Base-by-base conservation (phyloP, 2,797 vertebrate species). In the Chaetodon trifasciatus region DNA sequence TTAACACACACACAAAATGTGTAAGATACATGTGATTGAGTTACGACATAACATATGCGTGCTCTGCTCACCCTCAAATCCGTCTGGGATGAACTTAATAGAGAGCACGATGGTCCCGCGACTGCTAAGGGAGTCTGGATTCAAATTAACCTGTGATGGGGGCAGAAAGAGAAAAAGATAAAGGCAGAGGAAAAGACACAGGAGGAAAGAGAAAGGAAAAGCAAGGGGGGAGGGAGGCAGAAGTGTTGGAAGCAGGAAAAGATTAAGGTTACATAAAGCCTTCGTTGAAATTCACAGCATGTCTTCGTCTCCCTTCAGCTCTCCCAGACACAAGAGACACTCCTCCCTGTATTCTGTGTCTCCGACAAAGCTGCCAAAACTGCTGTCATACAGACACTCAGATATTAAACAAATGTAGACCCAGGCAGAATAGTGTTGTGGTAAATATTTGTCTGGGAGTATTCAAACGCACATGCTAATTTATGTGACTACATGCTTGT, bases 71-170 rank as follows among this genome's bases (percentile, higher is more conserved):
- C 98, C 97, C 83, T 97, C 96, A 0, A 89, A 95, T 71, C 96
- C 96, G 0, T 96, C 94, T 0, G 98, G 97, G 71, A 96, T 88
- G 72, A 97, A 99, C 86, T 98, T 98, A 63, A 97, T 68, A 0
- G 97, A 97, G 75, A 99, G 85, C 75, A 96, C 85, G 72, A 99
- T 92, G 55, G 88, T 94, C 70, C 98, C 98, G 0, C 96, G 94
- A 83, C 94, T 97, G 78, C 87, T 78, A 19, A 98, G 94, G 23
- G 92, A 85, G 0, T 96, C 96, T 0, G 93, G 95, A 90, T 89
- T 94, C 63, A 96, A 74, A 61, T 95, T 90, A 69, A 92, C 88
- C 98, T 99, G 92, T 52, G 78, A 75, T 61, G 23, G 50, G 44
- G 55, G 50, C 19, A 1, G 3, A 16, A 19, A 1, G 17, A 67